phyloP scores from a whole-genome alignment of 2,888 invertebrate species.

The Thymelicus sylvestris region DNA sequence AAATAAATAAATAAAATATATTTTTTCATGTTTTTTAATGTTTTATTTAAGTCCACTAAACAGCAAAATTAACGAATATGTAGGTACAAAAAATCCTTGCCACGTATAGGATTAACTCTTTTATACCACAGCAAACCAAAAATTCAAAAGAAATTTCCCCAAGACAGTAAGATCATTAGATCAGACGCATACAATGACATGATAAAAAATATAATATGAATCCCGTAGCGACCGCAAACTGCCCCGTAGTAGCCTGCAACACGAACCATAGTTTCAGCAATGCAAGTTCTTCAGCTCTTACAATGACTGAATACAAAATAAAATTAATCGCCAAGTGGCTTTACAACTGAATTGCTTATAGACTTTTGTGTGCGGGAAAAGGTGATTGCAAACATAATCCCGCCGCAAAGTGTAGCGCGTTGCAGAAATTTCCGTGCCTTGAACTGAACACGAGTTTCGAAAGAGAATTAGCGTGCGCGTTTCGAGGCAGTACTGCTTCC shows the following conservation, averaged over 20 bases:
- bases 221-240: background rate
- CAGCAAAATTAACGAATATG: no score
- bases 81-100: no score
- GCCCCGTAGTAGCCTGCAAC: background rate
- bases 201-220: background rate
- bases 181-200: background rate
- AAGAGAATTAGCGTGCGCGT: no score
- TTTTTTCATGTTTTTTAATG: no score
- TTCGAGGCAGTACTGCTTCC: no score
- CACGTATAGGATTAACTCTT: no score
- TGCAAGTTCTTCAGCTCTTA: background rate
- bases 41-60: no score
- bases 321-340: constrained; percentile 5
- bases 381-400: background rate
- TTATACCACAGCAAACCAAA: no score
- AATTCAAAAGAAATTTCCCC: no score
- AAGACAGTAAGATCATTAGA: no score
- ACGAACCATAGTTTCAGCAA: background rate
- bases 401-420: background rate
- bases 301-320: background rate
- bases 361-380: background rate
- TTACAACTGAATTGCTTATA: constrained; percentile 1
- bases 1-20: no score
- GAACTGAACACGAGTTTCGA: no score
- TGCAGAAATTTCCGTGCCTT: background rate